Evolutionary conservation across 1,140 invertebrate genomes (phyloP).

Genomic region (Drosophila mayri): DNA sequence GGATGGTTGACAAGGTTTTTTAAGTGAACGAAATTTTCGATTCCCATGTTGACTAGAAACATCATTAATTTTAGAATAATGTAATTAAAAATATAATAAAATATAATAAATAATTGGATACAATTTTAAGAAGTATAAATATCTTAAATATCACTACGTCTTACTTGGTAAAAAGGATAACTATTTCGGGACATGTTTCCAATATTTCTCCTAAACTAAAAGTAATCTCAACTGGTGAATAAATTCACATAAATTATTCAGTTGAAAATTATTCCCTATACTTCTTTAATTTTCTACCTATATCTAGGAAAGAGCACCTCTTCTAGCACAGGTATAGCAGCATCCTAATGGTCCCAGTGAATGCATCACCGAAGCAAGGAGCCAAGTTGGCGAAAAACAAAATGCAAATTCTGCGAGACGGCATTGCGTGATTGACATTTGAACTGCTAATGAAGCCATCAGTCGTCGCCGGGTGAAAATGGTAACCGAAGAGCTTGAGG

Average conservation of each 20-base stretch:
- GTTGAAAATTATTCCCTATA: no score
- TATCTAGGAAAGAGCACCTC: not conserved
- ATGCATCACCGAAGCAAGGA: constrained; percentile 10
- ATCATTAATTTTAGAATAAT: no score
- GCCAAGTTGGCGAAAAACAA: constrained; percentile 45
- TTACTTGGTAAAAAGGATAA: no score
- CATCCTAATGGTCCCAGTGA: not conserved
- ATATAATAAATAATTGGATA: no score
- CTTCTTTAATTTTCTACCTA: not conserved
- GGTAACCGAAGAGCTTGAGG: not conserved
- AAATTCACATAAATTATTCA: not conserved
- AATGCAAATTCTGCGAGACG: constrained; percentile 56
- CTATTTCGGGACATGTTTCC: not conserved
- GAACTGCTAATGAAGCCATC: constrained; percentile 68
- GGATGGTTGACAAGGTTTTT: no score
- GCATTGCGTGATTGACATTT: constrained; percentile 63
- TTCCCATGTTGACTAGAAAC: not conserved
- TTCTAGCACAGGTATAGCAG: not conserved
- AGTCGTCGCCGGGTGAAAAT: constrained; percentile 28
- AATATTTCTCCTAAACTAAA: not conserved
- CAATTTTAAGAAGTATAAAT: no score
- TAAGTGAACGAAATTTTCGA: no score
- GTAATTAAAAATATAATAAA: no score
- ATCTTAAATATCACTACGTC: no score
- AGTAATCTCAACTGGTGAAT: not conserved